Percentiles rank a stretch among this genome's conserved stretches.
phyloP scores from a whole-genome alignment of 2,797 vertebrate species.

The Ambastaia sidthimunki region DNA sequence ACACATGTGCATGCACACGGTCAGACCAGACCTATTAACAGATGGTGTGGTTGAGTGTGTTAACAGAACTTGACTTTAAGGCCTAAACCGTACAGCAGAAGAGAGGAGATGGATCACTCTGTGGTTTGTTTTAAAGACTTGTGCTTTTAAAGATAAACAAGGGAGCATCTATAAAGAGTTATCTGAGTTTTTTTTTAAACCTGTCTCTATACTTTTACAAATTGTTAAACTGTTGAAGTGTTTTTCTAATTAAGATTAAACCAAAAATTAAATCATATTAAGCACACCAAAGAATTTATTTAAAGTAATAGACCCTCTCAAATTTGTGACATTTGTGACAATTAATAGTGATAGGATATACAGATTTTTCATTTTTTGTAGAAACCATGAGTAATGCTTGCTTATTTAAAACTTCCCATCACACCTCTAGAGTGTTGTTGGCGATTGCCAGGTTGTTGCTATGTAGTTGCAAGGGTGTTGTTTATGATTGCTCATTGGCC shows the following conservation, averaged over 20 bases:
- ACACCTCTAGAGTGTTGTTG: too few relatives aligned
- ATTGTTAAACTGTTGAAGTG: background rate
- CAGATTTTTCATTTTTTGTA: too few relatives aligned
- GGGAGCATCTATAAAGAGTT: too few relatives aligned
- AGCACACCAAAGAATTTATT: too few relatives aligned
- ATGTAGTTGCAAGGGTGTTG: background rate
- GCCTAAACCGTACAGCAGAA: background rate
- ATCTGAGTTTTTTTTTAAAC: background rate
- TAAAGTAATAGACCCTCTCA: too few relatives aligned
- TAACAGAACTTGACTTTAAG: conserved; percentile 33
- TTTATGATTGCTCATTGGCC: too few relatives aligned
- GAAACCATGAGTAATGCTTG: background rate
- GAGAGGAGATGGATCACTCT: background rate
- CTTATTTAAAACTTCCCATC: background rate
- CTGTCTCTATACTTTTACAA: too few relatives aligned
- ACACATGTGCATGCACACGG: conserved; percentile 12
- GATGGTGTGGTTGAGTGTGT: background rate
- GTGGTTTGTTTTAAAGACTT: background rate
- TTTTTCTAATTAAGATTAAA: background rate
- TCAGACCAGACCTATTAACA: conserved; percentile 25
- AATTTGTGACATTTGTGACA: too few relatives aligned
- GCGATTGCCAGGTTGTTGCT: conserved; percentile 1
- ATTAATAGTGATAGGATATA: too few relatives aligned
- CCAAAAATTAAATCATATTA: background rate
- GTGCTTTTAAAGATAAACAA: background rate